Conservation (phyloP, 1,140 invertebrate species). For the Planococcus citri region DNA sequence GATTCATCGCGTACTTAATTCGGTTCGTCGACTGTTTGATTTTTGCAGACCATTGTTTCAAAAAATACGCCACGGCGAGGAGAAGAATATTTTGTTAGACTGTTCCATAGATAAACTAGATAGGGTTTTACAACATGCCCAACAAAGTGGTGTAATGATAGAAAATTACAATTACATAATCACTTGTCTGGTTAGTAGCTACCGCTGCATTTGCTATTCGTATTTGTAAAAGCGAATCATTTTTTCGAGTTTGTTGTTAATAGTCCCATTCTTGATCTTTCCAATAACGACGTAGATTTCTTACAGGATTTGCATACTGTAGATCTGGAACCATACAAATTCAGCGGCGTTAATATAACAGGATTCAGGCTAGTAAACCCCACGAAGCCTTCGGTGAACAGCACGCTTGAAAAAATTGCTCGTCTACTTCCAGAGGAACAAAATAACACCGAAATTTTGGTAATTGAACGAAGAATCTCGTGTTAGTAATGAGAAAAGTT, state of each 20-base stretch:
- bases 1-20: no score
- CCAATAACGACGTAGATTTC: no score
- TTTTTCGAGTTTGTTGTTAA: no score
- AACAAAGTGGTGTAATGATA: constrained; percentile 73
- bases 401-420: constrained; percentile 44
- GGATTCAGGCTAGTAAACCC: constrained; percentile 57
- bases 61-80: constrained; percentile 46
- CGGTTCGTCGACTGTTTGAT: not conserved
- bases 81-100: constrained; percentile 63
- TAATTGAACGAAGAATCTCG: no score
- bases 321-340: constrained; percentile 65
- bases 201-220: no score
- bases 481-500: no score
- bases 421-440: no score
- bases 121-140: constrained; percentile 51
- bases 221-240: no score
- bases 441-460: not conserved
- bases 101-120: constrained; percentile 52
- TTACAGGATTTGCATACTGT: constrained; percentile 70
- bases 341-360: constrained; percentile 75
- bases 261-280: constrained; percentile 26
- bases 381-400: constrained; percentile 45
- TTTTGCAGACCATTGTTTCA: constrained; percentile 39
- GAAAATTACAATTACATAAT: constrained; percentile 62
- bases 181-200: constrained; percentile 53